Conservation (phyloP, 2,113 vertebrate species). For the Nothocercus nigrocapillus region DNA sequence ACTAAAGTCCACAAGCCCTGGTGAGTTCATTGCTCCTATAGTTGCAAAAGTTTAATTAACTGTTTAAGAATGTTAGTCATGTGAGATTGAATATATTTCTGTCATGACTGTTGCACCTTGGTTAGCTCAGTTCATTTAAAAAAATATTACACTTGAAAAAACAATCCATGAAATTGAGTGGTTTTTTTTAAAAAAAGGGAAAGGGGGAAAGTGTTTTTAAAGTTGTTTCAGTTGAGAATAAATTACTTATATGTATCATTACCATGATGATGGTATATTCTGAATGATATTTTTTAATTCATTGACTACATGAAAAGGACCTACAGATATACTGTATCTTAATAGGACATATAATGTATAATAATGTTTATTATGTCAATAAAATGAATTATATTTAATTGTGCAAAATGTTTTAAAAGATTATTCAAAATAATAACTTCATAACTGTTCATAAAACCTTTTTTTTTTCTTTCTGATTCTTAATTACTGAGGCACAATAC, state of each 20-base stretch:
- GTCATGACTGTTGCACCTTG: not conserved
- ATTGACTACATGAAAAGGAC: not conserved
- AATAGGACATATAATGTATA: not conserved
- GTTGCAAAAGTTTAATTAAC: not conserved
- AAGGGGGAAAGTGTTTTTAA: not conserved
- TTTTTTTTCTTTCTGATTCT: not conserved
- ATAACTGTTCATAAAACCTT: not conserved
- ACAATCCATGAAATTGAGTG: not conserved
- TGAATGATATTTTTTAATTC: constrained; percentile 2
- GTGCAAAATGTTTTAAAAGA: not conserved
- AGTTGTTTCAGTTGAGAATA: not conserved
- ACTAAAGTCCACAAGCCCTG: not conserved
- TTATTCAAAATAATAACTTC: not conserved
- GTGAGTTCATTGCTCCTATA: not conserved
- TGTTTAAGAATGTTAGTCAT: not conserved
- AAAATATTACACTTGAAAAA: not conserved
- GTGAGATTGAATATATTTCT: not conserved
- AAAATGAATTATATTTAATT: not conserved
- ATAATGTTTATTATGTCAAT: not conserved
- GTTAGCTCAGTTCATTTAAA: not conserved
- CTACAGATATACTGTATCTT: not conserved
- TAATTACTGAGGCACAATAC: not conserved
- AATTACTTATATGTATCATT: not conserved
- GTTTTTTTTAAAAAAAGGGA: not conserved
- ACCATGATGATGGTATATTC: not conserved